Percentiles rank a stretch among this genome's conserved stretches.
Conservation (phyloP, 2,797 vertebrate species). For the Falco rusticolus region DNA sequence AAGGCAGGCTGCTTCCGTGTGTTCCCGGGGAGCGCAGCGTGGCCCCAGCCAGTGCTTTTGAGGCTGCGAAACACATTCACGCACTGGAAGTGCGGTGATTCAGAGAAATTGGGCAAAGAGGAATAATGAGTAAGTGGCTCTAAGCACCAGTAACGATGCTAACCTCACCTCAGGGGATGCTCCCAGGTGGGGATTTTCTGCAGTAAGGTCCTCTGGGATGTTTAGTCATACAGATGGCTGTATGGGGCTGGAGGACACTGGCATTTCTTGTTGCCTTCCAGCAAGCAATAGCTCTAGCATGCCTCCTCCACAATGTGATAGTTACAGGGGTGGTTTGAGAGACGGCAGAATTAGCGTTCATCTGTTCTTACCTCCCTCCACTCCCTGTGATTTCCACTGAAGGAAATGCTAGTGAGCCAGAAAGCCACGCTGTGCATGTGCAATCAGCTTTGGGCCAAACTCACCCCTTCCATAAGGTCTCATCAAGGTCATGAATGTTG, state of each 20-base stretch:
- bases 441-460: not conserved
- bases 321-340: not conserved
- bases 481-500: rapidly evolving
- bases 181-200: not conserved
- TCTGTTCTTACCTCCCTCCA: not conserved
- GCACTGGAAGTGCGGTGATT: not conserved
- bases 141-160: not conserved
- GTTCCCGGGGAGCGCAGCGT: no score
- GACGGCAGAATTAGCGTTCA: not conserved
- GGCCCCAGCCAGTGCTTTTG: not conserved
- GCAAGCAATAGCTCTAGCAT: not conserved
- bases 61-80: not conserved
- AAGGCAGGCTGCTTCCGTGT: rapidly evolving
- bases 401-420: not conserved
- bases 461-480: not conserved
- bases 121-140: not conserved
- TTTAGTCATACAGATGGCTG: not conserved
- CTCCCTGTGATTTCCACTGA: rapidly evolving
- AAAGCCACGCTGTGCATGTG: no score
- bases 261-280: not conserved
- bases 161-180: not conserved
- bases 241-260: not conserved
- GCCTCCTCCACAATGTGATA: not conserved
- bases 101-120: not conserved
- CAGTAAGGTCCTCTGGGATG: not conserved